phyloP scores from a whole-genome alignment of 2,888 invertebrate genomes.

The Conus canariensis region DNA sequence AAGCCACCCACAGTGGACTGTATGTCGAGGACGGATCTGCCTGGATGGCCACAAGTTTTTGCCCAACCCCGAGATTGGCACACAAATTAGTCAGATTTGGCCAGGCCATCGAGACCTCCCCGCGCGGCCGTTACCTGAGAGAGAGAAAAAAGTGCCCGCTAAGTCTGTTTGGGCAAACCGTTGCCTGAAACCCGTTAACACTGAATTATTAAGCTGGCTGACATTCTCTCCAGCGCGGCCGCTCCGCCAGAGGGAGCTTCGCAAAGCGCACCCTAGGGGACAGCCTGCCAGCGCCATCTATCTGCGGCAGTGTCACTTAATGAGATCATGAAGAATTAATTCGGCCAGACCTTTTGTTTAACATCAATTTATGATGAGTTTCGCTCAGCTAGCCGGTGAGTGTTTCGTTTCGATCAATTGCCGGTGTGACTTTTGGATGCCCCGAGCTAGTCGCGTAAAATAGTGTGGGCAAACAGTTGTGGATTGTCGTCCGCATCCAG shows the following conservation, averaged over 20 bases:
- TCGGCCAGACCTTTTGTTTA: slow-evolving; percentile 45
- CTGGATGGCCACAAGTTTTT: background rate
- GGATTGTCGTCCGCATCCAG: slow-evolving; percentile 16
- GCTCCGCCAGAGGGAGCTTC: slow-evolving; percentile 3
- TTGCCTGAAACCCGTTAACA: slow-evolving; percentile 39
- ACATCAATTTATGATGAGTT: slow-evolving; percentile 46
- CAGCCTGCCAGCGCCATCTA: slow-evolving; percentile 39
- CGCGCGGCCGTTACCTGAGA: background rate
- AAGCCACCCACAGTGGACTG: slow-evolving; percentile 22
- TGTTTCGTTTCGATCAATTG: slow-evolving; percentile 41
- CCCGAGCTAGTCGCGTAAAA: slow-evolving; percentile 35
- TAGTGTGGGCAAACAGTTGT: slow-evolving; percentile 40
- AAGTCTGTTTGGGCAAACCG: slow-evolving; percentile 31
- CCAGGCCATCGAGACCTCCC: slow-evolving; percentile 24
- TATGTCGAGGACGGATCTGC: background rate
- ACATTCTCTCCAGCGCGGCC: slow-evolving; percentile 35
- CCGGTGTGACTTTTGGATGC: slow-evolving; percentile 39
- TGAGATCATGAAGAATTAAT: slow-evolving; percentile 46
- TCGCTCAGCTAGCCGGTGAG: slow-evolving; percentile 35
- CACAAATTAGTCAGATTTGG: slow-evolving; percentile 43
- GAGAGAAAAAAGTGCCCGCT: background rate
- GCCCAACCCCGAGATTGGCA: background rate
- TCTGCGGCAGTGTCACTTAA: slow-evolving; percentile 41
- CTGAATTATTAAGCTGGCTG: slow-evolving; percentile 44
- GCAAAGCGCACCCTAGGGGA: slow-evolving; percentile 37